Base-by-base conservation (phyloP, 1,140 invertebrate genomes). In the Sinonovacula constricta region DNA sequence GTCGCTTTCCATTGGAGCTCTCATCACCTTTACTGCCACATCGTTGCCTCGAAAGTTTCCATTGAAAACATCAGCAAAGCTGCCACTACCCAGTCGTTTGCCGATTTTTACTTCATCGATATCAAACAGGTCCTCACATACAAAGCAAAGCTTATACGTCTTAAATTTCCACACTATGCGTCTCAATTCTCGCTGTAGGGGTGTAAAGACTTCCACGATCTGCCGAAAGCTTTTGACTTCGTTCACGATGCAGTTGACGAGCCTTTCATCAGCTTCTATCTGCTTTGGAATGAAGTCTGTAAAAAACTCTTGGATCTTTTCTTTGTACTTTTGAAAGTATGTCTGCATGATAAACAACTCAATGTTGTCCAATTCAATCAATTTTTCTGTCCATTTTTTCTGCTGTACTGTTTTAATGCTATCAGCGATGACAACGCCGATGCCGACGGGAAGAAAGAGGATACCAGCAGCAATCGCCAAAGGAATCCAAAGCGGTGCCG, bases 401-500 rank as follows among this genome's bases (percentile, higher is more conserved):
- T 78, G 63, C 22, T 57, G 26, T 22, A 22, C n/a, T 15, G 54
- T 57, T n/a, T 70, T 53, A 5, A 72, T 24, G 10, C 30, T 67
- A 45, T 84, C 78, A 24, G 75, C 69, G 10, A 84, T 69, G 0
- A 74, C 59, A 34, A 80, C 80, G 0, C 78, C 83, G 15, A 80
- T 51, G 2, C 78, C 79, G 10, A 82, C 74, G 22, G 83, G 83
- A 49, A 80, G 53, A 49, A 79, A 81, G 4, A 84, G 24, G 1
- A 81, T 2, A 12, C 69, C 62, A 7, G 83, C 80, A 4, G 60
- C 77, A 14, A 76, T 71, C 7, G 80, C 80, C n/a, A 82, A 45
- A 18, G 83, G 83, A 30, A 84, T 56, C 80, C 80, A 84, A 0
- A 84, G 51, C 14, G 83, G 83, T 5, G 83, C 74, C 34, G 75